Evolutionary conservation across 92 coral and sea anemone genomes (phyloP), one percentile per base, ranked within the genome.

Genomic region (Bergia sp.): DNA sequence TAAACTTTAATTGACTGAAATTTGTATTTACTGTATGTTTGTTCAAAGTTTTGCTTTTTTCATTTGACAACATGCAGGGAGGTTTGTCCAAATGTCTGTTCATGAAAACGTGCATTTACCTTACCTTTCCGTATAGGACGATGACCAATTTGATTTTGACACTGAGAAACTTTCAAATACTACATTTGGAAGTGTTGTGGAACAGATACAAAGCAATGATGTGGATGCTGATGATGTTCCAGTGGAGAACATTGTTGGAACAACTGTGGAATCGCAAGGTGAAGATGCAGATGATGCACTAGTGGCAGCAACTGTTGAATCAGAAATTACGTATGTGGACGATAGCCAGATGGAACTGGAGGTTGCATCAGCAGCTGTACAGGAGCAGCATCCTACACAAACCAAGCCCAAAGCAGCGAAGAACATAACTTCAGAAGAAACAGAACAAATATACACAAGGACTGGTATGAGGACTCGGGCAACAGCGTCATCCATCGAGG

Each of bases 121-220:
- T 41, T 81, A 40, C 1, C 29, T 15, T 61, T 61, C 9, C 61
- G 72, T 57, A 39, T 38, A 81, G 72, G 71, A 81, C 23, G 49
- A 81, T 16, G 74, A 81, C 21, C 47, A 37, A 20, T 23, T 38
- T 61, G 85, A 81, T 81, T 81, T 81, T 40, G 73, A 81, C 9
- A 23, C 55, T 20, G 50, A 38, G 73, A 47, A 39, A 16, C 3
- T 58, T 8, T 37, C 85, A 7, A 81, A 55, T 23, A 7, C 4
- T 1, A 18, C 85, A 16, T 18, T 81, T 13, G 74, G 53, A 53
- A 50, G 23, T 57, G 73, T 37, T 81, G 85, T 53, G 61, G 74
- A 81, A 81, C 85, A 37, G 44, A 79, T 50, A 7, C 47, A 57
- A 65, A 58, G 37, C 47, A 42, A 2, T 18, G 37, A 38, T 65